A percentile compares a stretch with the other conserved stretches of the same genome.
phyloP scores from a whole-genome alignment of 2,797 vertebrate genomes.

The Cottoperca gobio region DNA sequence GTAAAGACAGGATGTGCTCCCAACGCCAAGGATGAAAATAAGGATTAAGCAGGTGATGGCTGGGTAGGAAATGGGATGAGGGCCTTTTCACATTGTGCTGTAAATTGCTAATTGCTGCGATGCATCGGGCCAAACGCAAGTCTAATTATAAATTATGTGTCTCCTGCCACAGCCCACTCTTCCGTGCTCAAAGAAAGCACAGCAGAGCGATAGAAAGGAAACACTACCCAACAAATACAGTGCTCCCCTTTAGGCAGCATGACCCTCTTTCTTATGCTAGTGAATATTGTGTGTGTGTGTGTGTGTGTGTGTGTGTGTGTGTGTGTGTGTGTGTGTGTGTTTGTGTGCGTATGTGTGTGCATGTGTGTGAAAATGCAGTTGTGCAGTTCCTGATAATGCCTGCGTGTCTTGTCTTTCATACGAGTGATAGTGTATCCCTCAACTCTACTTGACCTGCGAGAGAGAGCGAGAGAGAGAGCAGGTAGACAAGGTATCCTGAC shows the following conservation, averaged over 20 bases:
- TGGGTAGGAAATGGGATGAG: slow-evolving; percentile 61
- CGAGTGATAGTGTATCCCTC: slow-evolving; percentile 70
- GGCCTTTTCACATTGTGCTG: slow-evolving; percentile 49
- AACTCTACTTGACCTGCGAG: slow-evolving; percentile 72
- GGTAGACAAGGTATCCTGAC: slow-evolving; percentile 55
- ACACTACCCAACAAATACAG: slow-evolving; percentile 2
- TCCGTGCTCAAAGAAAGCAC: slow-evolving; percentile 8
- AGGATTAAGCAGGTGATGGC: slow-evolving; percentile 74
- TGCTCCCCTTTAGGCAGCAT: slow-evolving; percentile 3
- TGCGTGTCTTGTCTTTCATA: slow-evolving; percentile 63
- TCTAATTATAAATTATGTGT: slow-evolving; percentile 53
- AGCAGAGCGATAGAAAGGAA: slow-evolving; percentile 32
- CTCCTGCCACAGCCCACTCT: slow-evolving; percentile 34
- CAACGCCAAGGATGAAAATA: slow-evolving; percentile 69
- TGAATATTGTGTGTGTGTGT: slow-evolving; percentile 1
- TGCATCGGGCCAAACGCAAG: slow-evolving; percentile 59
- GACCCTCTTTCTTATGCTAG: slow-evolving; percentile 7
- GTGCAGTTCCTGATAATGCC: slow-evolving; percentile 30
- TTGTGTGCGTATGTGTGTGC: slow-evolving; percentile 18
- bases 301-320: slow-evolving; percentile 28
- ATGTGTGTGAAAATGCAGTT: slow-evolving; percentile 27
- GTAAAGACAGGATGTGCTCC: slow-evolving; percentile 65
- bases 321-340: slow-evolving; percentile 18
- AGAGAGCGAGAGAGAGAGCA: slow-evolving; percentile 49
- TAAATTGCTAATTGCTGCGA: slow-evolving; percentile 64